Evolutionary conservation across 2,888 invertebrate species (phyloP).

Genomic region (Acanthococcus lagerstroemiae): DNA sequence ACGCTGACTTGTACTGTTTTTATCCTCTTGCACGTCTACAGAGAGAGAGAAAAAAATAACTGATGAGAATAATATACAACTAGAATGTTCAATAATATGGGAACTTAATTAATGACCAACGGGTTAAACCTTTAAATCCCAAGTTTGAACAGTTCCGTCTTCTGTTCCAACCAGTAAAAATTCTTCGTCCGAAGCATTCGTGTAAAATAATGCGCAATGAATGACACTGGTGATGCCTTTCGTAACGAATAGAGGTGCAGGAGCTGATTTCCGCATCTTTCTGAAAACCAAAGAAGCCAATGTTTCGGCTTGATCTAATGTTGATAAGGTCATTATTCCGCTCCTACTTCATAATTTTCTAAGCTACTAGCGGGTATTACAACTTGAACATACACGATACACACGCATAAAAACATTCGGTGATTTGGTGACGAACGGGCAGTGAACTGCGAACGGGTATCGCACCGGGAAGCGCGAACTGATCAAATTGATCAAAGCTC

Average conservation of each 20-base stretch:
- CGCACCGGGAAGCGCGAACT: too few relatives aligned
- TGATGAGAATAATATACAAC: not conserved
- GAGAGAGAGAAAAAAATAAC: not conserved
- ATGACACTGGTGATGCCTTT: constrained; percentile 62
- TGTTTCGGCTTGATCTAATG: too few relatives aligned
- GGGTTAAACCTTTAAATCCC: constrained; percentile 61
- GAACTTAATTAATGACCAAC: not conserved
- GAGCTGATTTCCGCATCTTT: constrained; percentile 44
- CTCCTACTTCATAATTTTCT: too few relatives aligned
- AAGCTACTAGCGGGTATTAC: too few relatives aligned
- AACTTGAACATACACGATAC: too few relatives aligned
- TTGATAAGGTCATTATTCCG: too few relatives aligned
- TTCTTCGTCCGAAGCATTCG: constrained; percentile 40
- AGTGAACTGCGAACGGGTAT: too few relatives aligned
- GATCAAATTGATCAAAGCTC: too few relatives aligned
- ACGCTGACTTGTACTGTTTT: constrained; percentile 39
- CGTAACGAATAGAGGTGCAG: constrained; percentile 65
- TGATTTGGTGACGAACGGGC: too few relatives aligned
- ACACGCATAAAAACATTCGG: too few relatives aligned
- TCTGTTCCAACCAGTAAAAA: constrained; percentile 64
- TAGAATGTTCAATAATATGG: not conserved
- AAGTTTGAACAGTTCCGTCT: constrained; percentile 63
- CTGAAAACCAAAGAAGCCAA: too few relatives aligned
- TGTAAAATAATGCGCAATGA: constrained; percentile 57
- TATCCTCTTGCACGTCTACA: constrained; percentile 27